These are phyloP conservation scores for Desmophyllum pertusum DNA, from an alignment of 92 coral and sea anemone species.

Conservation along the genomic window DNA sequence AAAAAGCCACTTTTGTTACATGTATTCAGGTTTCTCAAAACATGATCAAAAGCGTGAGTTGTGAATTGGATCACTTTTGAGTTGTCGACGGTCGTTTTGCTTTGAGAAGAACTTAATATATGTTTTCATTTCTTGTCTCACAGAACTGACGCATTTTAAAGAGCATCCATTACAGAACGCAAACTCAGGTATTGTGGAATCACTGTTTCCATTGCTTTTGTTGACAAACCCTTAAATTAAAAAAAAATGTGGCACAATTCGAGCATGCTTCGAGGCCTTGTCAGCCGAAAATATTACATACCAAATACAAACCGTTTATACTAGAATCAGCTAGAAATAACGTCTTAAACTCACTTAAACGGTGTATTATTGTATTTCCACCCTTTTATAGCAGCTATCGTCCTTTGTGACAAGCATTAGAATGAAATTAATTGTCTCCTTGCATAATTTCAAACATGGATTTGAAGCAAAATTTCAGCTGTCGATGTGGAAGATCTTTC, in stretches of 20 bases:
- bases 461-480: neutral
- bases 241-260: neutral
- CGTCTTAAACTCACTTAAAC: neutral
- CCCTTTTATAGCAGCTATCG: neutral
- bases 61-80: neutral
- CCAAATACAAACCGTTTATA: neutral
- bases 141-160: neutral
- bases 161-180: neutral
- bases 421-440: neutral
- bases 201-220: neutral
- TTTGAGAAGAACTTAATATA: neutral
- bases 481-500: neutral
- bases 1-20: neutral
- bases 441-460: neutral
- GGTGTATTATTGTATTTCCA: neutral
- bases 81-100: neutral
- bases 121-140: neutral
- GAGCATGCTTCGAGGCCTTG: neutral
- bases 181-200: neutral
- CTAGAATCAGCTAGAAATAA: neutral
- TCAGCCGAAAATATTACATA: neutral
- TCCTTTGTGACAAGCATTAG: too few species aligned
- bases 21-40: neutral
- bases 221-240: neutral
- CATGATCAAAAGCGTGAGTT: neutral